Base-by-base conservation (phyloP, 2,113 vertebrate species). In the Rutilus rutilus region DNA sequence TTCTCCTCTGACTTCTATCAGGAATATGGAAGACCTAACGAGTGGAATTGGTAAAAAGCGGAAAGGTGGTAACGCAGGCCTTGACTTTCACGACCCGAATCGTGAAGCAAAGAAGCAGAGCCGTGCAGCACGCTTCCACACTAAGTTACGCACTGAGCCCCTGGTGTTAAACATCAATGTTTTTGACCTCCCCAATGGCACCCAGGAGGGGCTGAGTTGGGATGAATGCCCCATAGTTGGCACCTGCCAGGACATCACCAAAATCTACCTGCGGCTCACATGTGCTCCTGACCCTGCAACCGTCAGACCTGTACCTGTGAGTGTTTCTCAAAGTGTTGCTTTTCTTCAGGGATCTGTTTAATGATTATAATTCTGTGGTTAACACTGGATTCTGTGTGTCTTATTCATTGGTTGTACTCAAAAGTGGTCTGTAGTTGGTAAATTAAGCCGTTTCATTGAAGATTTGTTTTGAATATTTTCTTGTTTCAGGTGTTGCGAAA, bases 171-270 rank as follows among this genome's bases (percentile, higher is more conserved):
- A 96, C 85, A 94, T 98, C 86, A 94, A 95, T 84, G 79, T 90
- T 23, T 83, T 96, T 62, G 96, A 97, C 6, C 47, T 94, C 0
- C 89, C 92, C 1, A 94, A 94, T 60, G 94, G 92, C 21, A 89
- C 95, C 0, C 93, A 96, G n/a, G 95, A 97, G 5, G 91, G 93
- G 85, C 92, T 97, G 0, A 97, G 96, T 92, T 98, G 97, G 97
- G 96, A 98, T 59, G 97, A 97, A 87, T 95, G 97, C 36, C 96
- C 97, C 78, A 98, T 97, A 1, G 96, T 97, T 27, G 97, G 97
- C 54, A 96, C 96, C 19, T 96, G 96, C 90, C 95, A 96, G 25
- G 97, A 98, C 69, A 93, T 98, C 89, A 97, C 97, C 73, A 98
- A 98, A 87, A 92, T 90, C 91, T 98, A 98, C 91, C 92, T 98